Evolutionary conservation across 1,140 invertebrate genomes (phyloP).

Genomic region (Drosophila ohnishii): DNA sequence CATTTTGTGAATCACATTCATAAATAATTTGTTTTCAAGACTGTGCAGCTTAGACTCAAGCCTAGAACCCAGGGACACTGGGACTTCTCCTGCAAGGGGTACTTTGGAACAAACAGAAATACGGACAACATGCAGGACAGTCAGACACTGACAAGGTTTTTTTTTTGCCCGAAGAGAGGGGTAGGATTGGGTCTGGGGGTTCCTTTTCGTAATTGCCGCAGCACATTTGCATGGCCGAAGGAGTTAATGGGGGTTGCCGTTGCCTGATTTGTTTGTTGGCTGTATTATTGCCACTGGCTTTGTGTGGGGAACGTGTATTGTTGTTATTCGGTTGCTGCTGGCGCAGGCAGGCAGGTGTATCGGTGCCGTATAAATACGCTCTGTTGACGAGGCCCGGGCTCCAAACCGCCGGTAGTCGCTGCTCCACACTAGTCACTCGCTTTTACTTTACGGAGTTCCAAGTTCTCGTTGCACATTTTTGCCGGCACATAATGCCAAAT

Average conservation of each 20-base stretch:
- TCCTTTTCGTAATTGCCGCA: constrained; percentile 69
- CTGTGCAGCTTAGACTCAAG: neutral
- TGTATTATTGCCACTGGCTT: constrained; percentile 27
- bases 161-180: constrained; percentile 5
- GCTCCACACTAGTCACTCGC: constrained; percentile 55
- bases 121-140: constrained; percentile 62
- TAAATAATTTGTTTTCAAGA: neutral
- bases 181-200: constrained; percentile 22
- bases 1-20: too few relatives aligned
- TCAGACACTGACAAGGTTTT: constrained; percentile 56
- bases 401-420: constrained; percentile 74
- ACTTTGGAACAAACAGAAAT: constrained; percentile 17
- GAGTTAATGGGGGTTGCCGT: constrained; percentile 79
- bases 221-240: constrained; percentile 77
- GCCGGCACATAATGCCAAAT: constrained; percentile 38
- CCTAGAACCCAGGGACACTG: neutral
- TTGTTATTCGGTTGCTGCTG: constrained; percentile 63
- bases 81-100: constrained; percentile 3
- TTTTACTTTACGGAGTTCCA: constrained; percentile 15
- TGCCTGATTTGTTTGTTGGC: constrained; percentile 72
- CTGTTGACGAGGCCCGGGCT: constrained; percentile 55
- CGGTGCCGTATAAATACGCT: constrained; percentile 72
- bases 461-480: constrained; percentile 23
- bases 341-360: constrained; percentile 29
- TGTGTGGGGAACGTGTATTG: constrained; percentile 19